Base-by-base conservation (phyloP, 64 coral and sea anemone genomes). In the Montipora cactus region DNA sequence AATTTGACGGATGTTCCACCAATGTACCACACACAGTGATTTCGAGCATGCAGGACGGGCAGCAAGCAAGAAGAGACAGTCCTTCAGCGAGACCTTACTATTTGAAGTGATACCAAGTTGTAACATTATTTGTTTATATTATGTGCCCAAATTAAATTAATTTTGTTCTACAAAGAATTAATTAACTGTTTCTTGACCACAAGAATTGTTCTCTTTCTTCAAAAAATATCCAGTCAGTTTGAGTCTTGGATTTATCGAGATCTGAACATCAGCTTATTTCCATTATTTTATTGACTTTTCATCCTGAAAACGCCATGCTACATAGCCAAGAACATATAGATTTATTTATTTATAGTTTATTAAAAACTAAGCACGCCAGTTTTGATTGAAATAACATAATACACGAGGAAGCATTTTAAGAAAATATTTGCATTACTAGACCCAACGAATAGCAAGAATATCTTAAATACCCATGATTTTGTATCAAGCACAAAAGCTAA, bases 301-400 rank as follows among this genome's bases (percentile, higher is more conserved):
- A 2, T 37, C 37, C 37, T 37, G 37, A 37, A 37, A 37, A 37
- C 37, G 37, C 37, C 37, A 37, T 37, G 37, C 37, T 37, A 37
- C 37, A 37, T 37, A 2, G 37, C 37, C 37, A 37, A 37, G 37
- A 37, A 37, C 37, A 2, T 37, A 37, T 37, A 37, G 37, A 37
- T 37, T 37, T 37, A 37, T 37, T 37, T 37, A 37, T 37, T 37
- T 37, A 37, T 37, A 37, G 37, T 37, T 37, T 37, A 37, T 37
- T 37, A 37, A 37, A 37, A 37, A 37, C 37, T 37, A 37, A 37
- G 37, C 14, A 46, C 45, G 59, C 44, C 11, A 83, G 59, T 67
- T 83, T 66, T 83, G 80, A 64, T 67, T 83, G 80, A 44, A 83
- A 83, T 66, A 25, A 83, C 23, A 66, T 47, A 46, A 25, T 66